Evolutionary conservation across 1,140 invertebrate genomes (phyloP).

Genomic region (Cydia fagiglandana): DNA sequence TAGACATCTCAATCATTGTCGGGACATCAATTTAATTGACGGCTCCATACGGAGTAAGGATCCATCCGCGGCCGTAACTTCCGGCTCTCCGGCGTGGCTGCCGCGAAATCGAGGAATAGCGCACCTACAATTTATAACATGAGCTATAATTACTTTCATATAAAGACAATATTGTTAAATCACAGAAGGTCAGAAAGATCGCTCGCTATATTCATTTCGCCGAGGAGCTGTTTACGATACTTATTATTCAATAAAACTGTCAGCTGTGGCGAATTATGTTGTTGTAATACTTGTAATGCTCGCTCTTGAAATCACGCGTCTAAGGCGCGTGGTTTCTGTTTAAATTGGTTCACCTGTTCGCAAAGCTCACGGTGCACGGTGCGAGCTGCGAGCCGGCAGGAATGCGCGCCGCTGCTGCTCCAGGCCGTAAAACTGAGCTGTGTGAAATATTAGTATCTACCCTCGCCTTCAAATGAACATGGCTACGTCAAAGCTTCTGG

Average conservation of each 20-base stretch:
- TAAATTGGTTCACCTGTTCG: constrained; percentile 19
- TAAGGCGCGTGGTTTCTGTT: constrained; percentile 12
- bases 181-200: constrained; percentile 47
- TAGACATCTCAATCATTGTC: neutral
- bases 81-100: neutral
- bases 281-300: constrained; percentile 45
- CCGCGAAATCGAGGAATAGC: constrained; percentile 40
- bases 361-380: constrained; percentile 7
- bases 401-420: neutral
- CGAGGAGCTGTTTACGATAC: constrained; percentile 51
- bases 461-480: neutral
- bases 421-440: neutral
- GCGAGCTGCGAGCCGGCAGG: neutral
- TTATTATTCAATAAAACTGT: constrained; percentile 65
- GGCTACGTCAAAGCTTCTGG: neutral
- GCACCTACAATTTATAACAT: constrained; percentile 46
- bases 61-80: neutral
- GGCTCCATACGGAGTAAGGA: constrained; percentile 39
- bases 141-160: constrained; percentile 53
- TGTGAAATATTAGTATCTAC: constrained; percentile 11
- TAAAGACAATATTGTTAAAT: constrained; percentile 56
- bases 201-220: constrained; percentile 51
- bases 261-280: constrained; percentile 50
- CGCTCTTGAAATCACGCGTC: constrained; percentile 25
- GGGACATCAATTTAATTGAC: constrained; percentile 55